phyloP scores from a whole-genome alignment of 2,888 invertebrate genomes.

The Deroplatys truncata region DNA sequence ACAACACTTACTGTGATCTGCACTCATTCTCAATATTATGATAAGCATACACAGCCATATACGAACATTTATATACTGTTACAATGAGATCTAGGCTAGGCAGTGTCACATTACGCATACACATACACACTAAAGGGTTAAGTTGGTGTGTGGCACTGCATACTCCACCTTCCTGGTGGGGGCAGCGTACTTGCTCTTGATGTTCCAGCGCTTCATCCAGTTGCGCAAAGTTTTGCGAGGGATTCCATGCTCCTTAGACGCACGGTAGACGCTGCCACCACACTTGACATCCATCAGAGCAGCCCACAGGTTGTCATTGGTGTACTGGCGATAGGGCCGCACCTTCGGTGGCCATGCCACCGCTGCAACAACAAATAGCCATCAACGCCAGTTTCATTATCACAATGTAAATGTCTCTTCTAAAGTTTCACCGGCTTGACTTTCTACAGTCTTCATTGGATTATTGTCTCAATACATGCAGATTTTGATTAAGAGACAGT shows the following conservation, averaged over 20 bases:
- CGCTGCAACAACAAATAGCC: constrained; percentile 11
- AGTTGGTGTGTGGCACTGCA: neutral
- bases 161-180: neutral
- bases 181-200: constrained; percentile 52
- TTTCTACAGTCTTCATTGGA: neutral
- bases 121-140: neutral
- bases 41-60: neutral
- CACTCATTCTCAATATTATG: neutral
- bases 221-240: constrained; percentile 57
- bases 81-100: neutral
- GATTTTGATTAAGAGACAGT: neutral
- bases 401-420: neutral
- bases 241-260: constrained; percentile 57
- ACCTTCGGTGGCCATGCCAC: constrained; percentile 26
- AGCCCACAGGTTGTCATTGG: constrained; percentile 54
- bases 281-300: constrained; percentile 57
- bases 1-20: neutral
- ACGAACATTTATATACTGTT: neutral
- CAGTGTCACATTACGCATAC: neutral
- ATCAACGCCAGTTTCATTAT: neutral
- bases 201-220: constrained; percentile 60
- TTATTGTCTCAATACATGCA: neutral
- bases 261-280: constrained; percentile 58
- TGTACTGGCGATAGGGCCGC: constrained; percentile 43
- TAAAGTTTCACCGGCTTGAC: neutral